Conservation (phyloP, 2,797 vertebrate genomes). For the Sphenodon punctatus region DNA sequence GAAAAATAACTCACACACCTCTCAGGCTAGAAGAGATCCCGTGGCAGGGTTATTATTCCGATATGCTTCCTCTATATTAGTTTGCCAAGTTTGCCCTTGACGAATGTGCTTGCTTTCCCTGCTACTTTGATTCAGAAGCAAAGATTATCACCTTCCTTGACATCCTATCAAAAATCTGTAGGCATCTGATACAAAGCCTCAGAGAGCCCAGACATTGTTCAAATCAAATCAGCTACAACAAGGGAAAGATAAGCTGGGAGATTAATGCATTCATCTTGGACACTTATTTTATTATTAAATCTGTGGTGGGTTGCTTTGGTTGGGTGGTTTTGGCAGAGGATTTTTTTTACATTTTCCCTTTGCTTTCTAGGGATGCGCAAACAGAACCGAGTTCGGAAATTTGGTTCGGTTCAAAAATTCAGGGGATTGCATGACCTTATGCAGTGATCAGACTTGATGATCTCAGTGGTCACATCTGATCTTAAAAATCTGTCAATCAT, state of each 20-base stretch:
- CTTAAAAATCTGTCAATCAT: too few relatives aligned
- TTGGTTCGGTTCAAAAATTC: too few relatives aligned
- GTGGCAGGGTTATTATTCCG: not conserved
- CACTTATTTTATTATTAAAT: fast-evolving
- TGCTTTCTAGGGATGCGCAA: too few relatives aligned
- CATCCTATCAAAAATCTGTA: not conserved
- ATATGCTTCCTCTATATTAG: too few relatives aligned
- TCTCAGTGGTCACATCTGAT: too few relatives aligned
- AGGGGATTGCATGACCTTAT: too few relatives aligned
- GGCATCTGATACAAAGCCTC: too few relatives aligned
- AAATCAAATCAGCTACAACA: not conserved
- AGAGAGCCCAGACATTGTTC: not conserved
- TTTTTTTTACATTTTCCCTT: not conserved
- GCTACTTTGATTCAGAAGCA: fast-evolving
- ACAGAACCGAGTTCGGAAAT: too few relatives aligned
- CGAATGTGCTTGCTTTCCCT: not conserved
- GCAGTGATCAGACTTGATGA: too few relatives aligned
- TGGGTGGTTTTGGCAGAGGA: too few relatives aligned
- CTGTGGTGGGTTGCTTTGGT: too few relatives aligned
- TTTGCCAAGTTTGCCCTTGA: not conserved
- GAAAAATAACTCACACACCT: not conserved
- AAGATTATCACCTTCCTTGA: not conserved
- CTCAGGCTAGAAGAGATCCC: not conserved
- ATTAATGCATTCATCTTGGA: not conserved
- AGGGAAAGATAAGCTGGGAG: not conserved